These are phyloP conservation scores for Callitettix versicolor DNA, from an alignment of 1,140 invertebrate species.

Conservation along the genomic window DNA sequence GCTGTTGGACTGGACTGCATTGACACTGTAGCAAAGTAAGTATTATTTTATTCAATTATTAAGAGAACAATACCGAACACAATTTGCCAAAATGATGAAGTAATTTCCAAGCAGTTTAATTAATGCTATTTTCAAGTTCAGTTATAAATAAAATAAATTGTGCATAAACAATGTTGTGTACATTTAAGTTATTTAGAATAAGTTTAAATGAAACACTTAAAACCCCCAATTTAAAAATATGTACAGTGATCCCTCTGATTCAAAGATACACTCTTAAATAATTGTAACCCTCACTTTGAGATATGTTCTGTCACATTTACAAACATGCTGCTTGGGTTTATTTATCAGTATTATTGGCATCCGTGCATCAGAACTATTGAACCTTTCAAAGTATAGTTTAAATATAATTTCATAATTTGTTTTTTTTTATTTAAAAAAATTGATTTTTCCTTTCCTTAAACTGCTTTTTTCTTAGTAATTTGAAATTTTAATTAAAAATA, in stretches of 20 bases:
- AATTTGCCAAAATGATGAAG: background rate
- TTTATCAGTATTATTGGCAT: too few species aligned
- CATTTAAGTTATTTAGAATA: background rate
- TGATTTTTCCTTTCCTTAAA: too few species aligned
- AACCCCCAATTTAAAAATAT: background rate
- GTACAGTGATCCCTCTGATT: background rate
- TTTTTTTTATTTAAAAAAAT: too few species aligned
- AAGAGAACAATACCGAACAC: background rate
- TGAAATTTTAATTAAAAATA: too few species aligned
- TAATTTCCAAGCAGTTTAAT: background rate
- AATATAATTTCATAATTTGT: too few species aligned
- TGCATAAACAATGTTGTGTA: background rate
- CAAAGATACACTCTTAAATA: background rate
- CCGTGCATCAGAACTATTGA: too few species aligned
- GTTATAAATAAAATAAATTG: background rate
- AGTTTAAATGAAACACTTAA: background rate
- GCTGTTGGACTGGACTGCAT: slow-evolving; percentile 61
- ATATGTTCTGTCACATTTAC: too few species aligned
- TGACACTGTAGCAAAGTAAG: slow-evolving; percentile 45
- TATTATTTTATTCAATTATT: slow-evolving; percentile 5
- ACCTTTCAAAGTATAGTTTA: too few species aligned
- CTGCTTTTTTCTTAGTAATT: too few species aligned
- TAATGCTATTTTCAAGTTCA: background rate
- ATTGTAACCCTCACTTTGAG: too few species aligned
- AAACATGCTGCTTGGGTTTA: too few species aligned